phyloP scores from a whole-genome alignment of 2,888 invertebrate genomes.

The Napeogenes sylphis region DNA sequence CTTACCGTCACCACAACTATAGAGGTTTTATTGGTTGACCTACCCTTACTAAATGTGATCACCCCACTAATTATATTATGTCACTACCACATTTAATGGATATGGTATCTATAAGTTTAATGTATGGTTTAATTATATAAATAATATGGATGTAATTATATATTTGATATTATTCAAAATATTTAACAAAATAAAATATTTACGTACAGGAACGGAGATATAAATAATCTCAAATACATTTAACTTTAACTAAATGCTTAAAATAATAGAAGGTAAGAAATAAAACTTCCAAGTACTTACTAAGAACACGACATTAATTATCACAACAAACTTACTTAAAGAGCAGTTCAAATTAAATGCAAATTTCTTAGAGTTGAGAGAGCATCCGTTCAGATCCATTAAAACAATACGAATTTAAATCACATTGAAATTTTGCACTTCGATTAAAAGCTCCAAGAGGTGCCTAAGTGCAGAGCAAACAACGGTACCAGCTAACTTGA shows the following conservation, averaged over 20 bases:
- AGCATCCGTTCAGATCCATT: constrained; percentile 54
- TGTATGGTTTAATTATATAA: too few relatives aligned
- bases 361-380: constrained; percentile 51
- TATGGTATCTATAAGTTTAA: too few relatives aligned
- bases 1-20: constrained; percentile 4
- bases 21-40: neutral
- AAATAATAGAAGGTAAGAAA: neutral
- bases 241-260: neutral
- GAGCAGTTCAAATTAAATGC: constrained; percentile 55
- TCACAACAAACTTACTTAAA: constrained; percentile 36
- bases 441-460: constrained; percentile 72
- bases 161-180: too few relatives aligned
- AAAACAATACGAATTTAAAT: constrained; percentile 72
- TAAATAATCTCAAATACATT: too few relatives aligned
- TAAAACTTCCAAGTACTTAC: neutral
- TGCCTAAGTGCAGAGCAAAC: constrained; percentile 72
- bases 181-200: too few relatives aligned
- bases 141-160: too few relatives aligned
- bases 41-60: neutral
- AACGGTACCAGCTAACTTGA: constrained; percentile 63
- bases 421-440: constrained; percentile 74
- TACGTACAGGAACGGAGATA: too few relatives aligned
- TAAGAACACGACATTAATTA: constrained; percentile 17
- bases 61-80: neutral
- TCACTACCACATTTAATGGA: too few relatives aligned